Base-by-base conservation (phyloP, 53 echinoderm and acorn worm species). In the Mesocentrotus franciscanus region DNA sequence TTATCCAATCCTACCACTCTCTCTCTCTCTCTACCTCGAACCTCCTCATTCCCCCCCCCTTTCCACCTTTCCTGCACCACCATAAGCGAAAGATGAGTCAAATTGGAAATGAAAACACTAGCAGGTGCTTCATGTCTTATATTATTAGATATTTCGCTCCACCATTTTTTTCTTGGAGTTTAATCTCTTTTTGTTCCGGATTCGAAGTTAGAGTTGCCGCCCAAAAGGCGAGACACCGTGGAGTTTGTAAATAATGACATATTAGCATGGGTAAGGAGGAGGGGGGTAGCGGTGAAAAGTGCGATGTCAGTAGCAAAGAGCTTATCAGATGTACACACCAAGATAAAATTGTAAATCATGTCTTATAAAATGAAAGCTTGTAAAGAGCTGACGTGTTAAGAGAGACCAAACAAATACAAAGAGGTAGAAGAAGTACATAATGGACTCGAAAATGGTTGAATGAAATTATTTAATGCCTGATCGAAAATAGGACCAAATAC, bases 81-180 rank as follows among this genome's bases (percentile, higher is more conserved):
- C 74, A 74, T 30, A 74, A 74, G 74, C 74, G 32, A 74, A 74
- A 74, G 74, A 74, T 74, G 74, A 74, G 74, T 74, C 10, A 74
- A 74, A 74, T 74, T 74, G 74, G 74, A 74, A 74, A 74, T 74
- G 74, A 74, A 74, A 74, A 74, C 74, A 74, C 32, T 11, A 32
- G 74, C 74, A 74, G 74, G 74, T 74, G 74, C 74, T 74, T 74
- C 74, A 30, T 74, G 74, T 74, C 74, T 74, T 74, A 29, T 74
- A 18, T 17, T 14, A 9, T 0, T 1, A 74, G 74, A 74, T 74
- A 30, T 29, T 74, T 30, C 32, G 13, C 74, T 30, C 32, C 2
- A 8, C 70, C 0, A 30, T 30, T 74, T 74, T 74, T 74, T 11
- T 74, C 32, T 74, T n/a, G 32, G 74, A 30, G 1, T 74, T 32